Conservation (phyloP, 2,888 invertebrate genomes). For the Tigriopus californicus region DNA sequence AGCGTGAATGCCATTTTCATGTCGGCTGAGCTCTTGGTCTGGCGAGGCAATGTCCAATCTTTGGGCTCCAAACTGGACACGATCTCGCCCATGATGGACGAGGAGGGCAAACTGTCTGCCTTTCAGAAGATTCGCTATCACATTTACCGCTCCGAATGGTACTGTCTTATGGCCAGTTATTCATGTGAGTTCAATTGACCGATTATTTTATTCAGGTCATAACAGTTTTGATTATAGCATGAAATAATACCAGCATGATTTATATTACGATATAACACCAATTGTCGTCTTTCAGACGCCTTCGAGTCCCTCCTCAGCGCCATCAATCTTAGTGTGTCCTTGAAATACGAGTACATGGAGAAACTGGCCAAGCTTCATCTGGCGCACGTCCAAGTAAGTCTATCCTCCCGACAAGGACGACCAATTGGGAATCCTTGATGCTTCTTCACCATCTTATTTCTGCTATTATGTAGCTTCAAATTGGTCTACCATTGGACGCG, state of each 20-base stretch:
- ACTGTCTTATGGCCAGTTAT: neutral
- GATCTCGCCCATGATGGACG: neutral
- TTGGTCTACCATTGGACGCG: slow-evolving; percentile 58
- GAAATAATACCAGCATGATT: too few species aligned
- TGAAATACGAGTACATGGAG: slow-evolving; percentile 55
- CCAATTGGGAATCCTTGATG: too few species aligned
- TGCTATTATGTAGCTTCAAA: slow-evolving; percentile 24
- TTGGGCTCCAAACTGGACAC: too few species aligned
- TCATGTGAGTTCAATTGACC: slow-evolving; percentile 5
- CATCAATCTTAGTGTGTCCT: slow-evolving; percentile 48
- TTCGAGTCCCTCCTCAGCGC: slow-evolving; percentile 42
- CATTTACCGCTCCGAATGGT: neutral
- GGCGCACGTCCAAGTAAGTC: slow-evolving; percentile 44
- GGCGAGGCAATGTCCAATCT: neutral
- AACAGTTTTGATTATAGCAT: too few species aligned
- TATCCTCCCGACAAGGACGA: too few species aligned
- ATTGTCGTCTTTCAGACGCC: slow-evolving; percentile 24
- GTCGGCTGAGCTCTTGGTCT: neutral
- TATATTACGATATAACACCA: neutral
- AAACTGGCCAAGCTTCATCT: slow-evolving; percentile 56
- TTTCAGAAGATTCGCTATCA: neutral
- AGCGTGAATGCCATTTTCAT: neutral
- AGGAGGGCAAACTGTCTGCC: neutral
- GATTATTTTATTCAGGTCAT: too few species aligned
- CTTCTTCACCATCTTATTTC: too few species aligned